Evolutionary conservation across 2,888 invertebrate species (phyloP), one percentile per base, ranked within the genome.

Genomic region (Pseudococcus longispinus): DNA sequence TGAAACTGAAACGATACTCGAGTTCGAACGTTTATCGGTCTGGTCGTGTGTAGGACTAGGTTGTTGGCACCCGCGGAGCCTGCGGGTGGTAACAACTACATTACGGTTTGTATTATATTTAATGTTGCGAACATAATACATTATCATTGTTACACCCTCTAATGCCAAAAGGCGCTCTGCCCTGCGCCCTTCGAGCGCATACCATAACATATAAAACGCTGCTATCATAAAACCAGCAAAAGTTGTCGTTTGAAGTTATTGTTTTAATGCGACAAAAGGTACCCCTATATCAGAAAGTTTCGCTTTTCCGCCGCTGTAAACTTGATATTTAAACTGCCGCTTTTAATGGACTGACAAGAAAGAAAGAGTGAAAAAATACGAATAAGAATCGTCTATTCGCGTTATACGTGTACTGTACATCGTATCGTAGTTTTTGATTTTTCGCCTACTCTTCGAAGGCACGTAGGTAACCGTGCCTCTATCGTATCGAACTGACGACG

Each of bases 41-140:
- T n/a, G n/a, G 70, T 13, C 84, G 84, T n/a, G 23, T 9, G 23
- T 5, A 37, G 37, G 5, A 37, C n/a, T 37, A 37, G 5, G 60
- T 60, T 60, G 8, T 85, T 85, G 70, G 70, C 70, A 70, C 74
- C 51, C 37, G 26, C 70, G 70, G 70, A 70, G 70, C 74, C 74
- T 70, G 70, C 85, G 77, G 46, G 85, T 85, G 85, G 85, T 74
- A 85, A 85, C 85, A 85, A 85, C 85, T 85, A 85, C 85, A 85
- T 85, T 85, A 85, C 85, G 85, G 85, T 70, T 85, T 70, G 85
- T 60, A 85, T 85, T 85, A 85, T 85, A 85, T 85, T 85, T 85
- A 85, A 85, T 85, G 85, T 85, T 70, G 85, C 85, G 85, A 85
- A 85, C 70, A 85, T 85, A 85, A 85, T 85, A 85, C 85, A 85